Evolutionary conservation across 2,797 vertebrate genomes (phyloP).

Genomic region (Rousettus madagascariensis): DNA sequence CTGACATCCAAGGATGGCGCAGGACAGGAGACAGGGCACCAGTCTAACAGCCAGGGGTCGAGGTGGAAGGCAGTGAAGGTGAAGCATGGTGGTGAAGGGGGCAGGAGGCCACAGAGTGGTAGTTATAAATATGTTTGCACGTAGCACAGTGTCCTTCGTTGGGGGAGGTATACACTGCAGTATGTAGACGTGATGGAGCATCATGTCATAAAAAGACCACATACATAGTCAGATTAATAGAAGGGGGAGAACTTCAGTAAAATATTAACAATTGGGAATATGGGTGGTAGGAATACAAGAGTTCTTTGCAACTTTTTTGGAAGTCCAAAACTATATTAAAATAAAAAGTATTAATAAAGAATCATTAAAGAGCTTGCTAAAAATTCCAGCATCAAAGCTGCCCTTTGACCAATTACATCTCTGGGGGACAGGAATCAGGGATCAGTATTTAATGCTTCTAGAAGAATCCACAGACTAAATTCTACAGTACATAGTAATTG

Average conservation of each 20-base stretch:
- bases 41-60: neutral
- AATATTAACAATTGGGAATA: neutral
- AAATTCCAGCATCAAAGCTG: neutral
- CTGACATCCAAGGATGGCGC: neutral
- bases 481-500: neutral
- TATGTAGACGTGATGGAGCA: neutral
- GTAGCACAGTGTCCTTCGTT: neutral
- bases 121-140: neutral
- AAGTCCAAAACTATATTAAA: neutral
- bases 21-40: rapidly evolving
- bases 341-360: neutral
- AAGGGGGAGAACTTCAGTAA: neutral
- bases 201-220: neutral
- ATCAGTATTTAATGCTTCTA: neutral
- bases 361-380: neutral
- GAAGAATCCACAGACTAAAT: neutral
- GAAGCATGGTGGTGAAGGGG: neutral
- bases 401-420: neutral
- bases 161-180: no score
- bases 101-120: neutral
- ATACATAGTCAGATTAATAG: neutral
- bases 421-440: neutral
- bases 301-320: neutral
- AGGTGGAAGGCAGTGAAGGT: neutral
- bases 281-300: neutral